phyloP scores from a whole-genome alignment of 2,888 invertebrate genomes.

The Geotrupes spiniger region DNA sequence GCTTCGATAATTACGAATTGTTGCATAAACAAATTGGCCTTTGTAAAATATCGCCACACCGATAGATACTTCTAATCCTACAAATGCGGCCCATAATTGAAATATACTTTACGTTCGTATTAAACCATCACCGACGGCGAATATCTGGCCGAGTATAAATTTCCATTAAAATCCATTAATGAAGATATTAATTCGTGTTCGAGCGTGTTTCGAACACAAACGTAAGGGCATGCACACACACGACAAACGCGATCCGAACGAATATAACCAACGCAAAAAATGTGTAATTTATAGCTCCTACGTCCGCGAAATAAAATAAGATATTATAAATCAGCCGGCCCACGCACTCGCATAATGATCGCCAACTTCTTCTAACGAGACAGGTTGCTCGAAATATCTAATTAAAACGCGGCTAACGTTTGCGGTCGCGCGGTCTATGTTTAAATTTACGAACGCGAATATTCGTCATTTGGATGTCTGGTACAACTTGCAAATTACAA shows the following conservation, averaged over 20 bases:
- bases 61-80: too few relatives aligned
- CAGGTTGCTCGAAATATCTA: constrained; percentile 39
- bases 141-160: constrained; percentile 9
- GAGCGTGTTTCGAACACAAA: not conserved
- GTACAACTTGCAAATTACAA: constrained; percentile 11
- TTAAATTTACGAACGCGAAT: constrained; percentile 26
- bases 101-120: too few relatives aligned
- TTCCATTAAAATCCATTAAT: constrained; percentile 18
- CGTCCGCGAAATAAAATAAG: constrained; percentile 35
- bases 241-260: too few relatives aligned
- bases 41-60: too few relatives aligned
- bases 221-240: not conserved
- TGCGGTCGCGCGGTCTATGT: constrained; percentile 22
- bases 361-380: constrained; percentile 37
- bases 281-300: constrained; percentile 28
- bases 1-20: too few relatives aligned
- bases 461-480: constrained; percentile 10
- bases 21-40: too few relatives aligned
- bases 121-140: too few relatives aligned
- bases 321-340: constrained; percentile 39
- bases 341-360: constrained; percentile 41
- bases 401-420: constrained; percentile 36
- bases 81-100: too few relatives aligned
- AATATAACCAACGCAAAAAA: constrained; percentile 5
- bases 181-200: constrained; percentile 19